Evolutionary conservation across 1,140 invertebrate species (phyloP), one percentile per base, ranked within the genome.

Genomic region (Halotydeus destructor): DNA sequence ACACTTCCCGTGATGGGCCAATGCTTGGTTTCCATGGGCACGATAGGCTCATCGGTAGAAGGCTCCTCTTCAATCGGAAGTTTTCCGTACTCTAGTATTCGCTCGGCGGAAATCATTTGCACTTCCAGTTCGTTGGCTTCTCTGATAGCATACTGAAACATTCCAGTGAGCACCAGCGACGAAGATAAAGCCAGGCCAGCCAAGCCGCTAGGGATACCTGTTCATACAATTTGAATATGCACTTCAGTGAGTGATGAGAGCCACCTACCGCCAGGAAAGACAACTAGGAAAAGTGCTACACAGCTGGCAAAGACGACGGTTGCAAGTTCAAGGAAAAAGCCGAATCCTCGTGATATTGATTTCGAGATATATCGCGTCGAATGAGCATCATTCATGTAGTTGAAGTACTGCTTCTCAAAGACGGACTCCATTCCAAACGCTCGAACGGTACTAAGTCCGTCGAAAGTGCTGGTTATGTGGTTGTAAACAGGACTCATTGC

Each of bases 401-500:
- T 23, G 49, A 62, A 57, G 45, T 60, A 61, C 28, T 65, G 75
- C 26, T 71, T 60, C 48, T 76, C 75, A 9, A 91, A 68, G 39
- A 76, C 72, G 47, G 53, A 47, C 58, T 86, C 63, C 6, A 69
- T 62, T 23, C 68, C 65, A 50, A 79, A 85, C 0, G 85, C 82
- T 43, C 86, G 66, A 41, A 96, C 85, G 0, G 85, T 91, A 1
- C 78, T 70, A 23, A 94, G 62, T 5, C 88, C 88, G 59, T 82
- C 76, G 12, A 68, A 44, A 1, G 59, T 58, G 28, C 62, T 55
- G 45, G 60, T 65, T 1, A 68, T 52, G 46, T 66, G 63, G 2
- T 62, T 61, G 50, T 63, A 66, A 2, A 67, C 57, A 2, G 65
- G 65, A 23, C 31, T 38, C 40, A 30, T 30, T 8, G 41, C 41